Base-by-base conservation (phyloP, 2,113 vertebrate species). In the pig (Sus scrofa) region DNA sequence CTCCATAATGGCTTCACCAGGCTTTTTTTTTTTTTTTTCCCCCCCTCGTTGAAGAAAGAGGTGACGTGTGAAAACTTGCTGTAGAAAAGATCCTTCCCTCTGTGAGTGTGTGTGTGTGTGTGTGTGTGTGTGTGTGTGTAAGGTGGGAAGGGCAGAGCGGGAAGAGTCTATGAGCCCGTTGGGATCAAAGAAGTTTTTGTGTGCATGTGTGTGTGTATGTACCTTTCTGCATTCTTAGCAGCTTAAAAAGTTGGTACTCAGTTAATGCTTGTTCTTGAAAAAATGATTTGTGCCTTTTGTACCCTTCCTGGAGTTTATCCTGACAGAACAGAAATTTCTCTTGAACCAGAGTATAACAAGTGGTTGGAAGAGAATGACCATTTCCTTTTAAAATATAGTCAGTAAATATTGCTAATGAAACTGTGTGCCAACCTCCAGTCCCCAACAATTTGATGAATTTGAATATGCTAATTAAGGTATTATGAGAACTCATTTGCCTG, bases 251-350 rank as follows among this genome's bases (percentile, higher is more conserved):
- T 58, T 58, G 16, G 30, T 62, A 58, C 3, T 50, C 44, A 50
- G 54, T 77, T 91, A 90, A 67, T 74, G 2, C 85, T 86, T 91
- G 14, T 71, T 54, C 16, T 90, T 67, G 15, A 90, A 94, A 73
- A 91, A 91, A 81, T 86, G 70, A 6, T 70, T 54, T 27, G 3
- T 0, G 12, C 32, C 71, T 83, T 92, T 96, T 82, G 14, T 86
- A 58, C 50, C 75, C 22, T 44, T 39, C 30, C 6, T 37, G 24
- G 39, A 58, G 12, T 81, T 89, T 65, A 30, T 90, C 68, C 81
- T 79, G 52, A 79, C 24, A 26, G 24, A 77, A 56, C 37, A 90
- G 30, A 34, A n/a, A 50, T 32, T 71, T 87, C 12, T 82, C 68
- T 78, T 56, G 44, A 74, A 67, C 19, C 54, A 77, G 52, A 87